phyloP scores from a whole-genome alignment of 2,113 vertebrate species.

The Cryptomyrus ogoouensis region DNA sequence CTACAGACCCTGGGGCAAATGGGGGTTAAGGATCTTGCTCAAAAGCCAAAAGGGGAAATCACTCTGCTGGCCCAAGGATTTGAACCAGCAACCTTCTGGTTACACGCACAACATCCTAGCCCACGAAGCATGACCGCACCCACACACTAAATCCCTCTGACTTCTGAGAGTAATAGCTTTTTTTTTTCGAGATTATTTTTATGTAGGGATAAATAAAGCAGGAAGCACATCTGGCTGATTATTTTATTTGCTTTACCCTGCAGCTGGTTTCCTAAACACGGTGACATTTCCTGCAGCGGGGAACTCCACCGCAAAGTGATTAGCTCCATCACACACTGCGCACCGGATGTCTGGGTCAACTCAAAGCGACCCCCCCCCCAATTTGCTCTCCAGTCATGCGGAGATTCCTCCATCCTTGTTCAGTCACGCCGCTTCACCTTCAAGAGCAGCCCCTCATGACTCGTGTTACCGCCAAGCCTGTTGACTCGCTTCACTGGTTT shows the following conservation, averaged over 20 bases:
- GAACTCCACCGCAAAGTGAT: neutral
- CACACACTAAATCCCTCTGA: neutral
- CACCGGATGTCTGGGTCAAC: constrained; percentile 30
- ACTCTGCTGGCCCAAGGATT: neutral
- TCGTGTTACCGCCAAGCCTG: constrained; percentile 36
- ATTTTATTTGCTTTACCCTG: neutral
- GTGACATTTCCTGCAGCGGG: neutral
- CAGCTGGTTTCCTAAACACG: neutral
- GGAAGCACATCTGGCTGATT: neutral
- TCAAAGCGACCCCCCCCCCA: constrained; percentile 23
- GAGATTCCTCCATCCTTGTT: constrained; percentile 43
- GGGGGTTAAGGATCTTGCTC: neutral
- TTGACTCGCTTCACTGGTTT: constrained; percentile 43
- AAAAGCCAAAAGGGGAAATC: neutral
- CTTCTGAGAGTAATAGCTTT: neutral
- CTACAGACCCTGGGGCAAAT: neutral
- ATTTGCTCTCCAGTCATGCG: constrained; percentile 38
- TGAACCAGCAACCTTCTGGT: neutral
- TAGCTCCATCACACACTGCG: constrained; percentile 34
- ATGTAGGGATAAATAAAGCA: neutral
- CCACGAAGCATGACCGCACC: neutral
- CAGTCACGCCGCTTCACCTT: constrained; percentile 38
- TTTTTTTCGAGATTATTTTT: neutral
- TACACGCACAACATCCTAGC: neutral
- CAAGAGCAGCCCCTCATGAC: constrained; percentile 33